Base-by-base conservation (phyloP, 2,888 invertebrate genomes). In the Iselma pallidipennis region DNA sequence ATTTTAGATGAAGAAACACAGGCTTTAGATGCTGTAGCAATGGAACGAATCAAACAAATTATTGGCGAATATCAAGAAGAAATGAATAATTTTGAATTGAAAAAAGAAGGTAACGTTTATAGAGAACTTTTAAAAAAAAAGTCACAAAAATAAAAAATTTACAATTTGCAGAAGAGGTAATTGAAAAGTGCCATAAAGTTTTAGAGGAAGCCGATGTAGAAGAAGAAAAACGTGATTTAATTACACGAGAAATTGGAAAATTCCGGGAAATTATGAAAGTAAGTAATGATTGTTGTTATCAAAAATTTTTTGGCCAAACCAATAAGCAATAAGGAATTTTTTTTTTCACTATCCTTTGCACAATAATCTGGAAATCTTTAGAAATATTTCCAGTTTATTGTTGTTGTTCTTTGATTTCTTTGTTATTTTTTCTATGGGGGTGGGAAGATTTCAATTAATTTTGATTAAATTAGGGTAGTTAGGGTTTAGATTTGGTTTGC, bases 201-300 rank as follows among this genome's bases (percentile, higher is more conserved):
- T 83, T 94, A 29, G 92, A 92, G 73, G 93, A 94, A 75, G 91
- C 92, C 28, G 95, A 95, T 80, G 90, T 97, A 65, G 98, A 98
- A 79, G 97, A 97, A 82, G 97, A 97, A 79, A 96, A 97, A 82
- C 90, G 96, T 52, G 95, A 96, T 82, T 88, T 98, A 73, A 98
- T 98, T 73, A 95, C 95, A 77, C 88, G 96, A 74, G 98, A 98
- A 87, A 98, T 98, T 82, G 95, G 95, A 75, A 96, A 95, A 83
- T 98, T 98, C 84, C 89, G 98, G 66, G 96, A 97, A 85, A 93
- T 95, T 71, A 97, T 95, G 91, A 95, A 95, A 93, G 95, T 95
- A 89, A 86, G 84, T 78, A 66, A 37, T 54, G 51, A 31, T 37
- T 33, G 57, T 28, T 60, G 31, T 55, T 23, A 26, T 10, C 16